phyloP scores from a whole-genome alignment of 2,888 invertebrate species.

The Harmothoe impar region DNA sequence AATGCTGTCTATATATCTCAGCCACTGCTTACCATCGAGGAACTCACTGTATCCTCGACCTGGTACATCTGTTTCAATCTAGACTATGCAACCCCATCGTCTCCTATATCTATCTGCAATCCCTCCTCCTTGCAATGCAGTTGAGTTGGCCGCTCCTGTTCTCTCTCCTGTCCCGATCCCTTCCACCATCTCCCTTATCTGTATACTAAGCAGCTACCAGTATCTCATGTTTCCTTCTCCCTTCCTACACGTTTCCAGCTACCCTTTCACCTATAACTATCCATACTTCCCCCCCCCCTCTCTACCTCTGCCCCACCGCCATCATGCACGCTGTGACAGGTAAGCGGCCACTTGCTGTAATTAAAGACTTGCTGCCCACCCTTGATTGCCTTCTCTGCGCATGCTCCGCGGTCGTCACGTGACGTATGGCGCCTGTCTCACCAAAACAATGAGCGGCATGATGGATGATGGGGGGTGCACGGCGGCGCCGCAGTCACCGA shows the following conservation, averaged over 20 bases:
- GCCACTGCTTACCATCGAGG: no score
- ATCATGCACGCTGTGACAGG: conserved; percentile 28
- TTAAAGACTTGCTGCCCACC: conserved; percentile 51
- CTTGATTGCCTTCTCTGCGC: conserved; percentile 46
- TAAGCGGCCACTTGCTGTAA: conserved; percentile 58
- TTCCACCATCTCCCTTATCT: not conserved
- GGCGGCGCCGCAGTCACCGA: not conserved
- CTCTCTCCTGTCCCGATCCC: no score
- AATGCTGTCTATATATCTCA: no score
- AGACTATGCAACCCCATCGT: no score
- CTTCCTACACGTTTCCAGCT: not conserved
- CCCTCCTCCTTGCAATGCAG: no score
- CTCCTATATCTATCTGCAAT: no score
- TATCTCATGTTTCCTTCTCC: not conserved
- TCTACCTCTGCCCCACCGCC: not conserved
- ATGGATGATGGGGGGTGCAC: conserved; percentile 45
- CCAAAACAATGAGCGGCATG: conserved; percentile 56
- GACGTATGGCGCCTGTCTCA: conserved; percentile 33
- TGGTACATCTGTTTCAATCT: no score
- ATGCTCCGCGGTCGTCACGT: not conserved
- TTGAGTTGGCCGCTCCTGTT: no score
- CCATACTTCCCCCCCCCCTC: not conserved
- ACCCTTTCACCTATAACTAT: not conserved
- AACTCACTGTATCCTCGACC: no score
- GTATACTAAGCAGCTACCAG: not conserved